Evolutionary conservation across 92 coral and sea anemone species (phyloP), one percentile per base, ranked within the genome.

Genomic region (Zoanthus solanderi): DNA sequence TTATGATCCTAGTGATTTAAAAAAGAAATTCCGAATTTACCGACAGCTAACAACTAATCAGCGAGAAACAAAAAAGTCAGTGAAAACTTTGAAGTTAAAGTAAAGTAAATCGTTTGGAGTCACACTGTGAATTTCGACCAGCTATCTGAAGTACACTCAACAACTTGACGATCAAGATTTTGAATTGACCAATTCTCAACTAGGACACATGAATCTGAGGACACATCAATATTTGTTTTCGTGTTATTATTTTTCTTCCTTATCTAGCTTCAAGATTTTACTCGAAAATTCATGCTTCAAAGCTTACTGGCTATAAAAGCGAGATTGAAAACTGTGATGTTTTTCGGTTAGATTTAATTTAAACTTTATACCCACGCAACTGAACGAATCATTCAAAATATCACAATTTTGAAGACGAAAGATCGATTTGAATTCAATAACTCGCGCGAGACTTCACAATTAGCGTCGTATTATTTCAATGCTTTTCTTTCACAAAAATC

Each of bases 151-250:
- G 15, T 60, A 81, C 71, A 48, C 60, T 5, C 17, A 34, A 46
- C 12, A 63, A 80, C 85, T 31, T 81, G 74, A 47, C 75, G 85
- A 81, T 75, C 84, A 61, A 79, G 61, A 67, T 30, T 67, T 18
- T 67, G 37, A 67, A 18, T 23, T 2, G 72, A 30, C 5, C 44
- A 71, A 66, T 81, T 81, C 85, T 46, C 18, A 81, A 65, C 56
- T 18, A 60, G 85, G 85, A 81, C 85, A 31, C 60, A 79, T 18
- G 3, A 45, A 7, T 18, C 42, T 37, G 42, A 37, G 42, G 42
- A 37, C 42, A 31, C 60, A 79, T 18, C 14, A 45, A 7, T 18
- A 17, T 54, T 48, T 29, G 12, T 63, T 23, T 52, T 65, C 45
- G 45, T n/a, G 23, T 45, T 65, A 15, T 8, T 61, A 37, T 18